Conservation (phyloP, 2,113 vertebrate species). For the Microtus pennsylvanicus region DNA sequence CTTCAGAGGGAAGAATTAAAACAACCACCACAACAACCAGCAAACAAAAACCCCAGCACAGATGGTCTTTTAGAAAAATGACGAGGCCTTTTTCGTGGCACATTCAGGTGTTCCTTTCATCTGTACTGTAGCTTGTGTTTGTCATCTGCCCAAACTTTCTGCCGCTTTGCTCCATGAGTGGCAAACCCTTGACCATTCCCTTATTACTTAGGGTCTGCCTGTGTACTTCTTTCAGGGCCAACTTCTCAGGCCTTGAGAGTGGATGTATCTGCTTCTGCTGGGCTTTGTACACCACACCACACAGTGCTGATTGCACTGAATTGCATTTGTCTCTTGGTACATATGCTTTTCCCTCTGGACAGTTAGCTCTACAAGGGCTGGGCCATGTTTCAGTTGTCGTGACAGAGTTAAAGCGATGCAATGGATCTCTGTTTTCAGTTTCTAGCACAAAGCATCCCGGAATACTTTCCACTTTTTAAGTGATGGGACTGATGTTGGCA, state of each 20-base stretch:
- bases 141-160: neutral
- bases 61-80: neutral
- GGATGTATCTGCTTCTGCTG: rapidly evolving
- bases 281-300: rapidly evolving
- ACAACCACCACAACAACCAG: neutral
- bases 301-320: neutral
- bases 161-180: neutral
- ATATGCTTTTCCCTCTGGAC: neutral
- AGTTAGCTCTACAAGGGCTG: neutral
- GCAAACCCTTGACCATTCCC: neutral
- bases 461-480: neutral
- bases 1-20: neutral
- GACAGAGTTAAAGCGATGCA: neutral
- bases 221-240: neutral
- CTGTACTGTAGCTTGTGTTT: neutral
- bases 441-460: neutral
- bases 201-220: neutral
- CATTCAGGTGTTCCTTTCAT: neutral
- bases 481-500: neutral
- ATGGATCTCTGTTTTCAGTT: neutral
- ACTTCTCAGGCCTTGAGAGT: neutral
- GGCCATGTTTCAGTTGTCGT: neutral
- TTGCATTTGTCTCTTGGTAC: neutral
- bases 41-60: neutral
- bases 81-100: neutral